phyloP scores from a whole-genome alignment of 2,888 invertebrate genomes.

The Athalia cordata region DNA sequence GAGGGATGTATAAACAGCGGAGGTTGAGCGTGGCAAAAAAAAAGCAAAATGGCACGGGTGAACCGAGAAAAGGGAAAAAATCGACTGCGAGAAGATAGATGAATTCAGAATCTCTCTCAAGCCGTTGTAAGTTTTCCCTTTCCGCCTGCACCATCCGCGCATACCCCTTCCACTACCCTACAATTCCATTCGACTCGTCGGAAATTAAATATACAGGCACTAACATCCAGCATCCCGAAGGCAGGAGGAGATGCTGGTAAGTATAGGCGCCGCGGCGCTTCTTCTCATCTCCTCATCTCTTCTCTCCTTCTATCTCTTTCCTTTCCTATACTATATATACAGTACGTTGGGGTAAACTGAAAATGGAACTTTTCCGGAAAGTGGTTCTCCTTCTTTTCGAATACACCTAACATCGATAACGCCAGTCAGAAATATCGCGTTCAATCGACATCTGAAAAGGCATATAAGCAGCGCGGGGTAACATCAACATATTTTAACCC shows the following conservation, averaged over 20 bases:
- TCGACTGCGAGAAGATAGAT: constrained; percentile 32
- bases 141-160: constrained; percentile 49
- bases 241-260: constrained; percentile 7
- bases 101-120: constrained; percentile 39
- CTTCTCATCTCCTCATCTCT: background rate
- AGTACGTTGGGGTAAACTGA: constrained; percentile 21
- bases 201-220: constrained; percentile 69
- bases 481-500: background rate
- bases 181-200: constrained; percentile 66
- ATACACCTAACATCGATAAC: background rate
- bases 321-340: background rate
- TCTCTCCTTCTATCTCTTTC: constrained; percentile 3
- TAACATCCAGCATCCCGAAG: constrained; percentile 28
- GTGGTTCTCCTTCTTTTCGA: constrained; percentile 20
- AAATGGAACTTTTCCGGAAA: constrained; percentile 25
- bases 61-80: constrained; percentile 1
- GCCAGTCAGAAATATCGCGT: constrained; percentile 21
- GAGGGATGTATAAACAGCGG: background rate
- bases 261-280: constrained; percentile 1
- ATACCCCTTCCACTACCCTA: constrained; percentile 51
- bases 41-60: background rate
- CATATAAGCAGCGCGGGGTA: background rate
- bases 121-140: constrained; percentile 56
- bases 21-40: background rate
- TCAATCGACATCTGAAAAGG: constrained; percentile 21